Percentiles rank a stretch among this genome's conserved stretches.
These are phyloP conservation scores for Platycercus adscitus DNA, from an alignment of 2,113 vertebrate species.

Conservation along the genomic window DNA sequence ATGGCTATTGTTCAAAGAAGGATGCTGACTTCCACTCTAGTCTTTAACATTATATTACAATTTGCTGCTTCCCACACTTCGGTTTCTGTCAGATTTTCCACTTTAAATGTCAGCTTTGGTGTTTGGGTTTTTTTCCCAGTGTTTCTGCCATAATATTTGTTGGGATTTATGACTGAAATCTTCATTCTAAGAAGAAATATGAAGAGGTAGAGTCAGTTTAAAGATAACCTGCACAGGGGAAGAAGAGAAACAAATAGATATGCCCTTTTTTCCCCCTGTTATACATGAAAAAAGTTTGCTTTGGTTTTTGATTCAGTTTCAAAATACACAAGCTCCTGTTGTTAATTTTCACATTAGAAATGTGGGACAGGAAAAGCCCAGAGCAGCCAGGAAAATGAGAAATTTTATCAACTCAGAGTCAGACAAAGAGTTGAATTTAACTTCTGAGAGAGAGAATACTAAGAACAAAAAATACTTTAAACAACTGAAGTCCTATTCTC, in stretches of 20 bases:
- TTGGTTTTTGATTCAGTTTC: neutral
- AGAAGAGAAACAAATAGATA: neutral
- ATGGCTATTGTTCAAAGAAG: neutral
- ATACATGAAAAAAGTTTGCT: neutral
- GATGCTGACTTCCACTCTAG: neutral
- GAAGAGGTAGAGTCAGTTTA: neutral
- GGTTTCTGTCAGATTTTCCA: neutral
- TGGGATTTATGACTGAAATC: neutral
- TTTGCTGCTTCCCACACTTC: neutral
- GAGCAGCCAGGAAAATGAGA: neutral
- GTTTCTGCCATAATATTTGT: neutral
- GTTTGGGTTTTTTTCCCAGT: neutral
- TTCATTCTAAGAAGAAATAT: neutral
- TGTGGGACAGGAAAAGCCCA: neutral
- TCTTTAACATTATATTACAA: neutral
- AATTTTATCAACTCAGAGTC: neutral
- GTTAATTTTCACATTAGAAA: neutral
- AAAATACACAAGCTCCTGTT: neutral
- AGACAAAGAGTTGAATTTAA: neutral
- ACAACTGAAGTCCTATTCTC: neutral
- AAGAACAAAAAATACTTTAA: neutral
- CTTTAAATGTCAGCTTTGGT: neutral
- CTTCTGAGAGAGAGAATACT: neutral
- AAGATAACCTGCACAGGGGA: neutral
- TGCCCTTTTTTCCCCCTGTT: neutral